These are phyloP conservation scores for Pterocles burchelli DNA, from an alignment of 2,113 vertebrate genomes.

Conservation along the genomic window DNA sequence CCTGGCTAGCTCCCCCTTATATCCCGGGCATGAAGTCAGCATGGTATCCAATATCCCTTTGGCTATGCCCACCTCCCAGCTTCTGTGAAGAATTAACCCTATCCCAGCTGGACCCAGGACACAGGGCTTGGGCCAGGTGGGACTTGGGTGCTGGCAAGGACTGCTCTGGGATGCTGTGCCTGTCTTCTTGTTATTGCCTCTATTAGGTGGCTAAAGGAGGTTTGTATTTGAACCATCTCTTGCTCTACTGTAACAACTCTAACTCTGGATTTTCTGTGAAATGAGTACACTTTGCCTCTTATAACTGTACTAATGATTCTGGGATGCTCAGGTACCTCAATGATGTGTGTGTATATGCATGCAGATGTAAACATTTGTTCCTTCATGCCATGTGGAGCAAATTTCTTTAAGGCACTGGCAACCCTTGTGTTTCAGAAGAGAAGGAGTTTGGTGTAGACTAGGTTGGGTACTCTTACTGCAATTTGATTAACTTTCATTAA, in stretches of 20 bases:
- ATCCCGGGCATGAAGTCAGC: too few species aligned
- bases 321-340: not conserved
- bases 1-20: too few species aligned
- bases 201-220: not conserved
- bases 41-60: too few species aligned
- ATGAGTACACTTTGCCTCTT: not conserved
- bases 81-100: too few species aligned
- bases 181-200: rapidly evolving
- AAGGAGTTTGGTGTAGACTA: not conserved
- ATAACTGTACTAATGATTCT: not conserved
- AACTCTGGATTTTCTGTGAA: not conserved
- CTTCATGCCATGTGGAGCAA: not conserved
- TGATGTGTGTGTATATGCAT: rapidly evolving
- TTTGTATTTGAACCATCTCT: not conserved
- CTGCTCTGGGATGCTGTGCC: not conserved
- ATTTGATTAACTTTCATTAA: not conserved
- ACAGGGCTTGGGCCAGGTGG: not conserved
- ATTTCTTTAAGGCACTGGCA: not conserved
- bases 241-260: not conserved
- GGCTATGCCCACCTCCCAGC: too few species aligned
- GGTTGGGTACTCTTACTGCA: not conserved
- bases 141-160: not conserved
- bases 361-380: too few species aligned
- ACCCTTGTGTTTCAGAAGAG: not conserved
- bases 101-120: too few species aligned